Percentiles rank a stretch among this genome's conserved stretches.
These are phyloP conservation scores for Nyctalus aviator DNA, from an alignment of 2,797 vertebrate species.

Conservation along the genomic window DNA sequence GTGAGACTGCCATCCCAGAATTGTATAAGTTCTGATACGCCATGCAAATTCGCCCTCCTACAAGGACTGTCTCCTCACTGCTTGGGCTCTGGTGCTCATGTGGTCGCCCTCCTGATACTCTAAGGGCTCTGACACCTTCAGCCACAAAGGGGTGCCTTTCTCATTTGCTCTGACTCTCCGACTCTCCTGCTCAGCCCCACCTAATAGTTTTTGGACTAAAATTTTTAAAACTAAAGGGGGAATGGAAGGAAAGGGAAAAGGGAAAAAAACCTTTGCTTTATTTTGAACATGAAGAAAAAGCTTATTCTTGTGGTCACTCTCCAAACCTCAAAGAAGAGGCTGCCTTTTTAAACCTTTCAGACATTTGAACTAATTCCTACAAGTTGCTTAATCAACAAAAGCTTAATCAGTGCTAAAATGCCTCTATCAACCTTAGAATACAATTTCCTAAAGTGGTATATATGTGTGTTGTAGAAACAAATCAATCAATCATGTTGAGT, in stretches of 20 bases:
- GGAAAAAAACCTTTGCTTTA: not conserved
- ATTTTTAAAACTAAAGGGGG: not conserved
- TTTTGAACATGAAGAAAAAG: not conserved
- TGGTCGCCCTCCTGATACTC: not conserved
- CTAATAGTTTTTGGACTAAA: not conserved
- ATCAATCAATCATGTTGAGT: not conserved
- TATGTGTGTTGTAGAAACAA: not conserved
- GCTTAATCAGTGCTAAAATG: not conserved
- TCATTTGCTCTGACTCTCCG: not conserved
- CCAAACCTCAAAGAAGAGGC: not conserved
- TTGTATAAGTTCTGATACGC: not conserved
- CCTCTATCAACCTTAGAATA: not conserved
- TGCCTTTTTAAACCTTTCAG: not conserved
- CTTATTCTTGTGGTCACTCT: not conserved
- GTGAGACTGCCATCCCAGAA: not conserved
- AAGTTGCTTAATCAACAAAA: constrained; percentile 47
- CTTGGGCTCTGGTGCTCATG: not conserved
- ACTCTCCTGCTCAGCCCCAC: not conserved
- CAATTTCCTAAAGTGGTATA: not conserved
- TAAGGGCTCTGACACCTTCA: fast-evolving
- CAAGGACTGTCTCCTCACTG: not conserved
- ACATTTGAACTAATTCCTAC: constrained; percentile 3
- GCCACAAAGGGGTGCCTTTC: not conserved
- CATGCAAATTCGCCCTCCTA: not conserved
- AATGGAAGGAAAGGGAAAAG: not conserved